Percentiles rank a stretch among this genome's conserved stretches.
Evolutionary conservation across 2,888 invertebrate genomes (phyloP).

Genomic region (Antheraea assamensis): DNA sequence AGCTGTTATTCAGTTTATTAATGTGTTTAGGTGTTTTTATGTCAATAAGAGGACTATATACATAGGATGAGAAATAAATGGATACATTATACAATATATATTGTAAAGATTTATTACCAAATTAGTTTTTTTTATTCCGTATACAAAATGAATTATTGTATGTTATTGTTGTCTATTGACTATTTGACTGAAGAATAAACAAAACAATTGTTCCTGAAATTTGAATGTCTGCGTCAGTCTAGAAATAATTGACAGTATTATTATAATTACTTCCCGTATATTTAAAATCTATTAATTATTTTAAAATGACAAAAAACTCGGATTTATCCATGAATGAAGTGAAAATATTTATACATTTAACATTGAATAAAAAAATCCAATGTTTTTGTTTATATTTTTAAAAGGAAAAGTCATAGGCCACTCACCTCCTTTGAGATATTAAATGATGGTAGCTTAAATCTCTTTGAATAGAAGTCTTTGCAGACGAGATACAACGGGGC

Average conservation of each 20-base stretch:
- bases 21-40: no score
- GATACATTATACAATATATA: no score
- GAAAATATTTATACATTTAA: no score
- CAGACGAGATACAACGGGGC: not conserved
- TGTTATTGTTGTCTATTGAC: not conserved
- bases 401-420: not conserved
- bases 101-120: not conserved
- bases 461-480: not conserved
- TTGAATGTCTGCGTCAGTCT: no score
- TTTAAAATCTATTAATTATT: no score
- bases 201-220: not conserved
- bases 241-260: no score
- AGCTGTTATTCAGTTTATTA: no score
- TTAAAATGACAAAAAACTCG: not conserved
- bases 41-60: no score
- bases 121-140: not conserved
- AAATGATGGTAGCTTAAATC: not conserved
- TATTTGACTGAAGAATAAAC: not conserved
- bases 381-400: not conserved
- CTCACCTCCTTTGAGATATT: not conserved
- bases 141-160: not conserved
- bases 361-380: not conserved
- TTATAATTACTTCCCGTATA: no score
- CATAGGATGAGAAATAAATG: no score
- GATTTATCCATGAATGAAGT: no score